Evolutionary conservation across 2,797 vertebrate species (phyloP).

Genomic region (Microtus agrestis): DNA sequence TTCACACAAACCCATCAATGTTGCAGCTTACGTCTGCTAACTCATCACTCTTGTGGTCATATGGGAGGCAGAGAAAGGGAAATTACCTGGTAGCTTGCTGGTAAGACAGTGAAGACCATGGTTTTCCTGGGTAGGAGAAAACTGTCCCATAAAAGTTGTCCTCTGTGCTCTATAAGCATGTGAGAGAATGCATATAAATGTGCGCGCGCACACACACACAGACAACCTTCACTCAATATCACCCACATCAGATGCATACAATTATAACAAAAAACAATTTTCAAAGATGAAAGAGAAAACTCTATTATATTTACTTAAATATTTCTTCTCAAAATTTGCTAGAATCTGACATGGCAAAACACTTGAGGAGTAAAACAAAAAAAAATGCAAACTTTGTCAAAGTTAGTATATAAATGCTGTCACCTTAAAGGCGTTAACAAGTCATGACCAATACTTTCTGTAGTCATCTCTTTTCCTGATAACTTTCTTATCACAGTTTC

Average conservation of each 20-base stretch:
- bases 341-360: background rate
- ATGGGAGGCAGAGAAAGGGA: background rate
- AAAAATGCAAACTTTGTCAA: background rate
- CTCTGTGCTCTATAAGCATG: background rate
- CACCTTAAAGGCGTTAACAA: slow-evolving; percentile 10
- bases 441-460: background rate
- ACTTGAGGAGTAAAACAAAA: background rate
- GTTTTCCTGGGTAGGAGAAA: background rate
- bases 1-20: background rate
- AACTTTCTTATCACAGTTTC: slow-evolving; percentile 18
- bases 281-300: background rate
- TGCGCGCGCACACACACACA: background rate
- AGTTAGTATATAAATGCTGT: background rate
- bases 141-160: too few relatives aligned
- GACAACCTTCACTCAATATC: too few relatives aligned
- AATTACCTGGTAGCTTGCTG: background rate
- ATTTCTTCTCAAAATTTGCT: background rate
- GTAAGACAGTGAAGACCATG: background rate
- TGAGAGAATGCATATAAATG: background rate
- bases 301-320: background rate
- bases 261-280: background rate
- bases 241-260: background rate
- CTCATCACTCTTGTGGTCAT: background rate
- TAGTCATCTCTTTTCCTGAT: background rate
- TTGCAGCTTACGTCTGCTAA: too few relatives aligned